These are phyloP conservation scores for Erythrolamprus reginae DNA, from an alignment of 2,113 vertebrate genomes.

Conservation along the genomic window DNA sequence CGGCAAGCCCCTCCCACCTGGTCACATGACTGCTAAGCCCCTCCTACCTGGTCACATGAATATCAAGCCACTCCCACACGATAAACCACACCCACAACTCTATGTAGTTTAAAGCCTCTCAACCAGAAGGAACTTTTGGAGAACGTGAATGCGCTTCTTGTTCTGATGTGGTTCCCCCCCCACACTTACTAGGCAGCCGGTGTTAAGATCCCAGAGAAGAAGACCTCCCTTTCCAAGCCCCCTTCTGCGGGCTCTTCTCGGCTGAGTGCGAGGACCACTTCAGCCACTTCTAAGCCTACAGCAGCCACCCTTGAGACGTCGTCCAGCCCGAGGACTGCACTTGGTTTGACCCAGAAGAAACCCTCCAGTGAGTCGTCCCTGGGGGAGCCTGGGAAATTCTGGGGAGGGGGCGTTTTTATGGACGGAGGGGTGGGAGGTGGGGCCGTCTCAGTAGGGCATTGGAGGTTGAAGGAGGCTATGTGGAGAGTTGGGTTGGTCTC, in stretches of 20 bases:
- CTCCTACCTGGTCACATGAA: no score
- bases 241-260: slow-evolving; percentile 39
- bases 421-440: fast-evolving
- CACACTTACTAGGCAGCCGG: slow-evolving; percentile 60
- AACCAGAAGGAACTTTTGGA: fast-evolving
- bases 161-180: no score
- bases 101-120: neutral
- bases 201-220: slow-evolving; percentile 75
- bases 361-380: slow-evolving; percentile 66
- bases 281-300: slow-evolving; percentile 55
- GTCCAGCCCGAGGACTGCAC: slow-evolving; percentile 22
- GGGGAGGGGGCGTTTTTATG: neutral
- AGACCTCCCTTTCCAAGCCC: slow-evolving; percentile 63
- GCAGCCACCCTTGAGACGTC: slow-evolving; percentile 51
- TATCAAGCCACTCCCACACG: no score
- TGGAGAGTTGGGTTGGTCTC: neutral
- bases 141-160: fast-evolving
- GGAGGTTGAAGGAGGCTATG: neutral
- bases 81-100: no score
- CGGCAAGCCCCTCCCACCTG: no score
- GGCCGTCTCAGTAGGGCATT: neutral
- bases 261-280: slow-evolving; percentile 48
- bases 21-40: no score
- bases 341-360: slow-evolving; percentile 65
- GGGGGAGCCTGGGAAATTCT: fast-evolving